Evolutionary conservation across 2,113 vertebrate species (phyloP).

Genomic region (Albula goreensis): DNA sequence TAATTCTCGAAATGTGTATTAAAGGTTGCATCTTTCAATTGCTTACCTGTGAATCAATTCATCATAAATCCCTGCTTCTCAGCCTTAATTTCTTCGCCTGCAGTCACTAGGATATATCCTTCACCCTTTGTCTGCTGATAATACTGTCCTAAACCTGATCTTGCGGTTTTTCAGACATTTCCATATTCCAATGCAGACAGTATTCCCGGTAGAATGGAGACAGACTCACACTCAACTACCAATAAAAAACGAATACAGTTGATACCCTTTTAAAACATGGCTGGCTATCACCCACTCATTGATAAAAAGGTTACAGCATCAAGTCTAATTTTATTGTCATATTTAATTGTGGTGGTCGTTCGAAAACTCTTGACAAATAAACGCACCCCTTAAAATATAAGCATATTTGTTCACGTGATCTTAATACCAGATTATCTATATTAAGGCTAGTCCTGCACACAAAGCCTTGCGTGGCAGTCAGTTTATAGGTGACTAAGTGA

Average conservation of each 20-base stretch:
- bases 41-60: constrained; percentile 98
- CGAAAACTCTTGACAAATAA: constrained; percentile 88
- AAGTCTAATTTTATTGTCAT: constrained; percentile 67
- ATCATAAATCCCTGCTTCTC: constrained; percentile 87
- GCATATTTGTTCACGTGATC: constrained; percentile 98
- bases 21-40: constrained; percentile 90
- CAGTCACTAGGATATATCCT: constrained; percentile 88
- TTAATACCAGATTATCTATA: constrained; percentile 75
- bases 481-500: background rate
- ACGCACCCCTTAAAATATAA: constrained; percentile 90
- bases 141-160: constrained; percentile 97
- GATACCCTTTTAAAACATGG: constrained; percentile 74
- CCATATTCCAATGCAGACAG: constrained; percentile 87
- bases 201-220: constrained; percentile 98
- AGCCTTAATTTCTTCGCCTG: constrained; percentile 81
- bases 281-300: constrained; percentile 74
- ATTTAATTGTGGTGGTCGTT: constrained; percentile 76
- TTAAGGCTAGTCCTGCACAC: constrained; percentile 79
- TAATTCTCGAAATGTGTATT: constrained; percentile 77
- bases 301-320: constrained; percentile 55
- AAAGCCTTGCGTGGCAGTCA: constrained; percentile 41
- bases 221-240: constrained; percentile 83
- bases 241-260: constrained; percentile 90
- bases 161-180: constrained; percentile 95
- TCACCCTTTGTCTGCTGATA: constrained; percentile 97